These are phyloP conservation scores for Nemotelus nigrinus DNA, from an alignment of 2,888 invertebrate genomes.

Conservation along the genomic window DNA sequence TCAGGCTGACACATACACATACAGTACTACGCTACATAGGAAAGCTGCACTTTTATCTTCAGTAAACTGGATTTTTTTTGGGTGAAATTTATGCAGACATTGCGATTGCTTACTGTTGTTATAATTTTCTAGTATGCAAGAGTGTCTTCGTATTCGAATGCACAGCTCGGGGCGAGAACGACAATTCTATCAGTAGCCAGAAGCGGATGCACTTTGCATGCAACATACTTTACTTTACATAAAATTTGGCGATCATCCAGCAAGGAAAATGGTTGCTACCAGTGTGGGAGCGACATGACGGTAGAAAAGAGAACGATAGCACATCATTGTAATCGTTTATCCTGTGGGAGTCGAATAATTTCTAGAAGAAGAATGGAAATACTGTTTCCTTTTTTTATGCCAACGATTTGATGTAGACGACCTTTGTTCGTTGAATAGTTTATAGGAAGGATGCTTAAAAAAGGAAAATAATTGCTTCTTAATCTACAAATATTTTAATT, in stretches of 20 bases:
- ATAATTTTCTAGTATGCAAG: conserved; percentile 13
- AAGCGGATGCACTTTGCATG: conserved; percentile 36
- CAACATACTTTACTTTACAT: conserved; percentile 35
- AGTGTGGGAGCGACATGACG: conserved; percentile 15
- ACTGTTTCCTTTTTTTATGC: neutral
- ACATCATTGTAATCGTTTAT: conserved; percentile 39
- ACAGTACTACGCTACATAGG: no score
- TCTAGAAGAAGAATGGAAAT: conserved; percentile 25
- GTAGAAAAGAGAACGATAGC: conserved; percentile 27
- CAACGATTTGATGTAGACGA: neutral
- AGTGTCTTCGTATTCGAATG: neutral
- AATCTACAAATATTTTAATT: no score
- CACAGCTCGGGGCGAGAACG: conserved; percentile 1
- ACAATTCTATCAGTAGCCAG: conserved; percentile 23
- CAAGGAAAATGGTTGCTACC: neutral
- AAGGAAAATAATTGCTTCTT: no score
- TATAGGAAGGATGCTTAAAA: no score
- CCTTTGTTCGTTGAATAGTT: no score
- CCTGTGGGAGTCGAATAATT: conserved; percentile 36
- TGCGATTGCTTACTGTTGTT: conserved; percentile 12
- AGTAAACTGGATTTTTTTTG: conserved; percentile 17
- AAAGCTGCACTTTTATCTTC: conserved; percentile 5
- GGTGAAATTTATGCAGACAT: neutral
- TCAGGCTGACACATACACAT: no score
- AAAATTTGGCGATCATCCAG: conserved; percentile 34